Evolutionary conservation across 2,113 vertebrate species (phyloP), one percentile per base, ranked within the genome.

Genomic region (Merops nubicus): DNA sequence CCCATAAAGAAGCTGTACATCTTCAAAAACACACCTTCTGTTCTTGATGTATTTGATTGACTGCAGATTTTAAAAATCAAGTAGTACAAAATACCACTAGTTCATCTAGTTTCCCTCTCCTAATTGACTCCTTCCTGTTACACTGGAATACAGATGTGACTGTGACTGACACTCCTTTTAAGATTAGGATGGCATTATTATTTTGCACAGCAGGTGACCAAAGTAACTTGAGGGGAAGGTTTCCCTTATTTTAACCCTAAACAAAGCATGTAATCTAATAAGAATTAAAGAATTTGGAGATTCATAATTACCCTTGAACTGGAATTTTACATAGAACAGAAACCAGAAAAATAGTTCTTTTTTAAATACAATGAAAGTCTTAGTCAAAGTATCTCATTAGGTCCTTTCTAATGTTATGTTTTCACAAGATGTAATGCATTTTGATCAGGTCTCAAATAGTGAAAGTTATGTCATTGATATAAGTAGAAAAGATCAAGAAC

Each of bases 141-240:
- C 13, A 10, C 59, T 77, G 79, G 21, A 70, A 96, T 85, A 80
- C 82, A 63, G 40, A 77, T 43, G 34, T 90, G 78, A 79, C 62
- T 75, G 34, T 89, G 67, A 81, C 60, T 82, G 84, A 85, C 57
- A 43, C 38, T 70, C 42, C 33, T 80, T 94, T 90, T 59, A 51
- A 77, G 85, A 93, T 77, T 76, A 91, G 79, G 50, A 80, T 45
- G 31, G 42, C 47, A 59, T 77, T 92, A 88, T 83, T 83, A 91
- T 67, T 74, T 76, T 56, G 90, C 94, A 92, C 82, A 93, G 95
- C 43, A 88, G 90, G 82, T 77, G 59, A 77, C 15, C 38, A 28
- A 92, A 95, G 83, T 47, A 90, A 93, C 54, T 65, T 65, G 67
- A 70, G 48, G 26, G 29, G 43, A 90, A 86, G 42, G 42, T 77